These are phyloP conservation scores for Lophotriccus pileatus DNA, from an alignment of 2,797 vertebrate genomes.

Conservation along the genomic window DNA sequence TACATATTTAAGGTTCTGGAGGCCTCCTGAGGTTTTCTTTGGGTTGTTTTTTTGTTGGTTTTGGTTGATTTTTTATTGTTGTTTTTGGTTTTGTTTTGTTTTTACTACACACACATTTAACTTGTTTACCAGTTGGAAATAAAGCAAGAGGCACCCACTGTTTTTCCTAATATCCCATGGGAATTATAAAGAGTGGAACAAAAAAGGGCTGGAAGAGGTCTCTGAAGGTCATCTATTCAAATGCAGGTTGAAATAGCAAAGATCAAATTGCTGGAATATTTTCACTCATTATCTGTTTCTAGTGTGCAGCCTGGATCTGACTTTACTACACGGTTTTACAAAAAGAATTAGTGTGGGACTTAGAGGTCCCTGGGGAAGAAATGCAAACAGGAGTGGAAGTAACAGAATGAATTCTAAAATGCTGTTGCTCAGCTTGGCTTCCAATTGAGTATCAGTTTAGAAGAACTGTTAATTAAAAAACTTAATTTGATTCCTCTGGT, in stretches of 20 bases:
- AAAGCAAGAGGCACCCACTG: not conserved
- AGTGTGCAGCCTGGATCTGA: not conserved
- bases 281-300: not conserved
- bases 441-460: not conserved
- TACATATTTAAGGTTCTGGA: not conserved
- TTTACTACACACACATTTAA: not conserved
- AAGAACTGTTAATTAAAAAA: slow-evolving; percentile 14
- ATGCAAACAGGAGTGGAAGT: not conserved
- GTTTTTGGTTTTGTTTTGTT: not conserved
- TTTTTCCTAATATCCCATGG: not conserved
- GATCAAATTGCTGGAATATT: not conserved
- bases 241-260: not conserved
- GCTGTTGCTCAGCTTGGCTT: not conserved
- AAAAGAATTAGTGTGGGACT: not conserved
- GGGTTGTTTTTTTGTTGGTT: not conserved
- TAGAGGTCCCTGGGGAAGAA: not conserved
- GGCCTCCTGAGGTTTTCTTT: not conserved
- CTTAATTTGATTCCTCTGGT: slow-evolving; percentile 6
- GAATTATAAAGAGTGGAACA: not conserved
- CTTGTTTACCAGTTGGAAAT: not conserved
- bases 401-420: not conserved
- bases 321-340: not conserved
- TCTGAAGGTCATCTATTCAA: not conserved
- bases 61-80: not conserved
- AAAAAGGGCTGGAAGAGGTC: not conserved